These are phyloP conservation scores for Crocuta crocuta DNA, from an alignment of 2,113 vertebrate species.

Conservation along the genomic window DNA sequence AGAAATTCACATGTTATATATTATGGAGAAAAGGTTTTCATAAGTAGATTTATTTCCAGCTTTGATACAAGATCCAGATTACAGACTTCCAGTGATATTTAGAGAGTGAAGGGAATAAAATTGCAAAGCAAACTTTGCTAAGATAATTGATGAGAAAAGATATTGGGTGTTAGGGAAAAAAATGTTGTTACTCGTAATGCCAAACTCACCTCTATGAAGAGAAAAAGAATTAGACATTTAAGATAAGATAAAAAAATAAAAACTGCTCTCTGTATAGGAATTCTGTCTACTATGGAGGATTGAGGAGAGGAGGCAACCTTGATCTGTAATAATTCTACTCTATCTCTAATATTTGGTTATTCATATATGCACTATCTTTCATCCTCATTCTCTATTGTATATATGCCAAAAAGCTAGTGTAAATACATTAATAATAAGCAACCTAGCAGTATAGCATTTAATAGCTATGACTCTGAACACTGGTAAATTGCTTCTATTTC, in stretches of 20 bases:
- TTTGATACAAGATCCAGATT: constrained; percentile 40
- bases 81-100: constrained; percentile 51
- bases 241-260: not conserved
- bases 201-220: constrained; percentile 38
- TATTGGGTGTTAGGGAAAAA: constrained; percentile 22
- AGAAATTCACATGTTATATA: constrained; percentile 62
- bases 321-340: not conserved
- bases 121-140: constrained; percentile 58
- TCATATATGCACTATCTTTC: not conserved
- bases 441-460: not conserved
- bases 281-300: not conserved
- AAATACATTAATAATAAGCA: not conserved
- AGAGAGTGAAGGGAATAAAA: constrained; percentile 44
- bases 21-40: constrained; percentile 57
- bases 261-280: not conserved
- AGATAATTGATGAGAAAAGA: constrained; percentile 53
- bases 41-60: constrained; percentile 24
- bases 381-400: not conserved
- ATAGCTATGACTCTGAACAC: not conserved
- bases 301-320: not conserved
- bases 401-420: not conserved
- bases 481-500: not conserved
- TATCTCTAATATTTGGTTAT: not conserved
- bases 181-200: constrained; percentile 21
- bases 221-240: constrained; percentile 34